Evolutionary conservation across 2,888 invertebrate species (phyloP).

Genomic region (Parasteatoda lunata): DNA sequence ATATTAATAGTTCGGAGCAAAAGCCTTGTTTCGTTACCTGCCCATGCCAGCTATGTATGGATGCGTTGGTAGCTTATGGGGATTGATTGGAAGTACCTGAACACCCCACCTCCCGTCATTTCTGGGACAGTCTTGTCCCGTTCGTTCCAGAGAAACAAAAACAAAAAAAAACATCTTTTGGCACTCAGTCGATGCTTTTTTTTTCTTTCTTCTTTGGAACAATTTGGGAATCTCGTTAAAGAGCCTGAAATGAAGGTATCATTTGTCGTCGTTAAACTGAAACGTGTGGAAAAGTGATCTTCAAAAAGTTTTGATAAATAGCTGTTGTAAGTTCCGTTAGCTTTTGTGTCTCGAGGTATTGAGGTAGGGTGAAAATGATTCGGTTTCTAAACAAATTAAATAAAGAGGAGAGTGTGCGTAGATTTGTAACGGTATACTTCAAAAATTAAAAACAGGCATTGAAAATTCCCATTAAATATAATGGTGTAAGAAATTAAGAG

Average conservation of each 20-base stretch:
- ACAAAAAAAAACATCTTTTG: not conserved
- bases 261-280: constrained; percentile 8
- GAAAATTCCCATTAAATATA: no score
- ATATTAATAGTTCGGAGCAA: constrained; percentile 33
- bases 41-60: not conserved
- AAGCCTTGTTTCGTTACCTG: not conserved
- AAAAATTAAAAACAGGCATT: no score
- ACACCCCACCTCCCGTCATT: not conserved
- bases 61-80: not conserved
- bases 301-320: not conserved
- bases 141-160: no score
- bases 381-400: no score
- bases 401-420: no score
- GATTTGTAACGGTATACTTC: no score
- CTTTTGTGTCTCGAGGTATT: constrained; percentile 7
- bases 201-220: not conserved
- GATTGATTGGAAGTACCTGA: not conserved
- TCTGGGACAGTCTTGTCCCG: not conserved
- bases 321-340: not conserved
- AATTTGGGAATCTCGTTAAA: no score
- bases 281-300: not conserved
- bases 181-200: not conserved
- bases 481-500: no score
- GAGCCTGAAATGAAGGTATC: not conserved
- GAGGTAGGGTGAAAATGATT: not conserved